phyloP scores from a whole-genome alignment of 2,888 invertebrate genomes.

The Drosophila lutescens region DNA sequence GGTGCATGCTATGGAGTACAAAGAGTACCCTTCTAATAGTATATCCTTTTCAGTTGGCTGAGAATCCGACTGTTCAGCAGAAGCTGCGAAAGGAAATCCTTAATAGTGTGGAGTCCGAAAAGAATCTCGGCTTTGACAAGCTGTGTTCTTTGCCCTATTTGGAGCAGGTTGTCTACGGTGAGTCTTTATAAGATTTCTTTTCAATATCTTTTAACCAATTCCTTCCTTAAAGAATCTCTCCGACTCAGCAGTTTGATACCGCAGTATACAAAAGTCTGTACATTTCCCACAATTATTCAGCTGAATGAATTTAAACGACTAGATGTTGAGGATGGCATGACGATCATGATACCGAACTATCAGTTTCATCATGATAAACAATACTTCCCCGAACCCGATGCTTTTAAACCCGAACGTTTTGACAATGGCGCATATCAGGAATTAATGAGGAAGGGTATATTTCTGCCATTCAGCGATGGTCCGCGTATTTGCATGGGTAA shows the following conservation, averaged over 20 bases:
- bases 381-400: constrained; percentile 70
- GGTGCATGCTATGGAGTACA: constrained; percentile 17
- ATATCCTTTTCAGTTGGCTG: constrained; percentile 59
- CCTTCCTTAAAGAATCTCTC: constrained; percentile 65
- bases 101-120: constrained; percentile 13
- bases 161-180: constrained; percentile 80
- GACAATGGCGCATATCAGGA: constrained; percentile 67
- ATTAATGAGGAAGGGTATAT: constrained; percentile 65
- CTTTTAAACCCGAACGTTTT: constrained; percentile 79
- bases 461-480: constrained; percentile 82
- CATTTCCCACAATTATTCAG: constrained; percentile 59
- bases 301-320: constrained; percentile 54
- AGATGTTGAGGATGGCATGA: constrained; percentile 69
- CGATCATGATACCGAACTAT: constrained; percentile 80
- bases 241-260: constrained; percentile 72
- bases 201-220: neutral
- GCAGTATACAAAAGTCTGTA: constrained; percentile 71
- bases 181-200: neutral
- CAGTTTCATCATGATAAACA: constrained; percentile 80
- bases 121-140: constrained; percentile 64
- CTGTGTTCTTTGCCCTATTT: constrained; percentile 74
- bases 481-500: constrained; percentile 81
- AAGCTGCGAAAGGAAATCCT: constrained; percentile 74
- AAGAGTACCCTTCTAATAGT: neutral
- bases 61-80: constrained; percentile 61